Conservation (phyloP, 2,888 invertebrate species). For the Timema cristinae region DNA sequence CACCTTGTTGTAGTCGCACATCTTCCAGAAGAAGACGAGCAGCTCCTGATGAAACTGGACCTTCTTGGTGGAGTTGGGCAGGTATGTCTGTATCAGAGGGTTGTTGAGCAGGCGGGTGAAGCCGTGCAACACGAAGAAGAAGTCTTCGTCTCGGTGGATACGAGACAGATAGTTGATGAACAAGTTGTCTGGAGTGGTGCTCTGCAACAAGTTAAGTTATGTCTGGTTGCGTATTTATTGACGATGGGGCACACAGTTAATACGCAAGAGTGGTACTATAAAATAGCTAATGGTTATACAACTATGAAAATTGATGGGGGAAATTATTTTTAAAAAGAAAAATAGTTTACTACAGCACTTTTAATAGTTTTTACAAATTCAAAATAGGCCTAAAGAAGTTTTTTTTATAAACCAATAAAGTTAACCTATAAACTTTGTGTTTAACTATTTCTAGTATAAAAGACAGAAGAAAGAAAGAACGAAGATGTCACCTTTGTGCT, state of each 20-base stretch:
- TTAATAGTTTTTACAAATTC: not conserved
- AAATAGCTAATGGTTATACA: no score
- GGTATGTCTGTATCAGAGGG: constrained; percentile 92
- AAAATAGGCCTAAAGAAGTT: no score
- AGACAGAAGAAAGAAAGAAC: no score
- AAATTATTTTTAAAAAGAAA: constrained; percentile 20
- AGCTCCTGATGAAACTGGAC: constrained; percentile 96
- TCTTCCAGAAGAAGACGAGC: constrained; percentile 98
- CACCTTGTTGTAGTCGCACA: constrained; percentile 98
- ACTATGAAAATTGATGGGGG: no score
- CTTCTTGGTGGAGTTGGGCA: constrained; percentile 95
- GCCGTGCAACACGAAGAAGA: constrained; percentile 88
- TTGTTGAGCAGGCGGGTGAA: constrained; percentile 94
- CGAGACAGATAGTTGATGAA: constrained; percentile 98
- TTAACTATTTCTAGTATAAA: no score
- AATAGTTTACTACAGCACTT: constrained; percentile 24
- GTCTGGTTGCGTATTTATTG: not conserved
- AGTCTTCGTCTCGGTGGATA: constrained; percentile 99
- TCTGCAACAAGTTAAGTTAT: constrained; percentile 40
- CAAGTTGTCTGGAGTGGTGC: constrained; percentile 74
- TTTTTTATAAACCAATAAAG: no score
- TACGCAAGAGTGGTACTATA: not conserved
- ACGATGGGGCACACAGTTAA: not conserved
- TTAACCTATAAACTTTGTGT: no score
- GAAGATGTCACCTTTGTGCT: no score